Evolutionary conservation across 2,797 vertebrate genomes (phyloP).

Genomic region (Mormyrops attenuatus): DNA sequence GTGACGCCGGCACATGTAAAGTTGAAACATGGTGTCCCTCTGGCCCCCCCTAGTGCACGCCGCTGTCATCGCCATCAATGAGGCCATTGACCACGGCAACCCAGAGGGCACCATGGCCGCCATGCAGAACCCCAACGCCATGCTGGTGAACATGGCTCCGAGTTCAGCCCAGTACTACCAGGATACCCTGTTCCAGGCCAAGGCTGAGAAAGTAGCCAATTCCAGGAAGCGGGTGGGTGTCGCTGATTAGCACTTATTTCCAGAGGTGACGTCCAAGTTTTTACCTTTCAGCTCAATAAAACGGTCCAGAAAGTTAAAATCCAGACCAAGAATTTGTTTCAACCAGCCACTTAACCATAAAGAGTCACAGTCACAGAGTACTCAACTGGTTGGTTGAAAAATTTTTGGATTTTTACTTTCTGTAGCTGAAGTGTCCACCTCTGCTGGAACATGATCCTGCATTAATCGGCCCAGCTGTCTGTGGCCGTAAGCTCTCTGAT

Average conservation of each 20-base stretch:
- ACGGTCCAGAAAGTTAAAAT: not conserved
- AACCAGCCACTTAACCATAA: not conserved
- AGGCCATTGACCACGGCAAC: constrained; percentile 82
- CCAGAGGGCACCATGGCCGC: constrained; percentile 76
- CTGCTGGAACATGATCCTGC: not conserved
- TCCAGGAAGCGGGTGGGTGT: constrained; percentile 81
- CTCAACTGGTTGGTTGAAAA: too few species aligned
- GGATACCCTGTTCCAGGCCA: constrained; percentile 77
- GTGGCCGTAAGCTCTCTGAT: not conserved
- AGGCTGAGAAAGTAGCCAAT: constrained; percentile 80
- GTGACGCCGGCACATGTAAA: not conserved
- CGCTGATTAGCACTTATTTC: not conserved
- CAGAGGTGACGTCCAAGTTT: not conserved
- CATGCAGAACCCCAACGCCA: constrained; percentile 91
- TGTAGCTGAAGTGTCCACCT: not conserved
- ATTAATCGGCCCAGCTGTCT: not conserved
- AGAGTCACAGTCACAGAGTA: not conserved
- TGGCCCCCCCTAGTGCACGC: constrained; percentile 74
- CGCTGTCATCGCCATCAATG: constrained; percentile 95
- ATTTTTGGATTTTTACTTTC: not conserved
- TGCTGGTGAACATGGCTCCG: constrained; percentile 79
- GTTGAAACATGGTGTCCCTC: not conserved
- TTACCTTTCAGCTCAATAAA: not conserved
- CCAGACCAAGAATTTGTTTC: not conserved
- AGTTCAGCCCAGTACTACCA: constrained; percentile 70